Conservation (phyloP, 2,113 vertebrate genomes). For the Cyphomyrus plagiostoma region DNA sequence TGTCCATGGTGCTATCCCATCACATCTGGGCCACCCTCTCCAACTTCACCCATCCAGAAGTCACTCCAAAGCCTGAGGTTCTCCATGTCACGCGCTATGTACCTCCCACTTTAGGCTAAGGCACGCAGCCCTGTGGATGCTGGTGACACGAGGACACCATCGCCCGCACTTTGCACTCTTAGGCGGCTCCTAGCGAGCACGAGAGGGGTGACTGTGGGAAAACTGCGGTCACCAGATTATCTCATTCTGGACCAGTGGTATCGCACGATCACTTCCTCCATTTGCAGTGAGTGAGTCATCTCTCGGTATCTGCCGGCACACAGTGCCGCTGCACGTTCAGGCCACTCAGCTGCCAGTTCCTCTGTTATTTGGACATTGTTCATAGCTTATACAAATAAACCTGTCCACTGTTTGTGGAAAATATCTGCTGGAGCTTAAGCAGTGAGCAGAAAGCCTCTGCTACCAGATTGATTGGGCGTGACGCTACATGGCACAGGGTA, state of each 20-base stretch:
- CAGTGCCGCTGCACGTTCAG: neutral
- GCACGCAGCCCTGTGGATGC: too few relatives aligned
- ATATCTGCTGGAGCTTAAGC: neutral
- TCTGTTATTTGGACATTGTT: neutral
- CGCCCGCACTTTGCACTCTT: neutral
- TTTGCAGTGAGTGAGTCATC: neutral
- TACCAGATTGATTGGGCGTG: neutral
- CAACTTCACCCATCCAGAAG: neutral
- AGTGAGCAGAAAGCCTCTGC: neutral
- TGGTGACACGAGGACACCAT: neutral
- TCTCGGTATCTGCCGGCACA: neutral
- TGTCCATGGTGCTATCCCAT: slow-evolving; percentile 25
- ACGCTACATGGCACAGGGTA: neutral
- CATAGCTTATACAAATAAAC: slow-evolving; percentile 11
- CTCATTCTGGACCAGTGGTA: neutral
- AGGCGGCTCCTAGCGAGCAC: neutral
- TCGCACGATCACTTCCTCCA: slow-evolving; percentile 3
- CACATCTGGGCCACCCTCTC: neutral
- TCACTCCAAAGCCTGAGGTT: neutral
- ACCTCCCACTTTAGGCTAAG: neutral
- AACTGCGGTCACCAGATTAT: slow-evolving; percentile 4
- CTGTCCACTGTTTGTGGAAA: slow-evolving; percentile 7
- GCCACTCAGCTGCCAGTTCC: neutral
- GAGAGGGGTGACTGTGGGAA: neutral
- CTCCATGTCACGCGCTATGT: too few relatives aligned